These are phyloP conservation scores for Helicolenus hilgendorfi DNA, from an alignment of 2,797 vertebrate species.

Conservation along the genomic window DNA sequence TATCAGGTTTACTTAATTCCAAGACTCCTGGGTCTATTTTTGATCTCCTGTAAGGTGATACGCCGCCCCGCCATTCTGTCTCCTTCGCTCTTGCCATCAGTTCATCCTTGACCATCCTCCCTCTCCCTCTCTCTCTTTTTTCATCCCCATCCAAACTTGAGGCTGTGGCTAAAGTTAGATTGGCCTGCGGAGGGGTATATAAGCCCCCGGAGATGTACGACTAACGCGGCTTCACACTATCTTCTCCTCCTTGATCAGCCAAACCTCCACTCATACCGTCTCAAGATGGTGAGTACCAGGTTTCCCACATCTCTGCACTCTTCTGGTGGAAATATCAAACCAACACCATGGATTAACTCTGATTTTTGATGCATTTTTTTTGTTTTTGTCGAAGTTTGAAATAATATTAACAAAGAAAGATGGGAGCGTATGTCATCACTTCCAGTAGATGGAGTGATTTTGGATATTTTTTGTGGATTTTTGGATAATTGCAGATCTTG, in stretches of 20 bases:
- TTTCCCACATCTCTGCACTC: slow-evolving; percentile 48
- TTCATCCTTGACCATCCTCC: slow-evolving; percentile 65
- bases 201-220: slow-evolving; percentile 77
- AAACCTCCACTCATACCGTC: slow-evolving; percentile 85
- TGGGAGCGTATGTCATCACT: slow-evolving; percentile 2
- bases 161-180: slow-evolving; percentile 90
- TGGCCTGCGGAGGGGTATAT: slow-evolving; percentile 82
- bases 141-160: slow-evolving; percentile 90
- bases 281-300: slow-evolving; percentile 90
- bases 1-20: slow-evolving; percentile 91
- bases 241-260: slow-evolving; percentile 89
- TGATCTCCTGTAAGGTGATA: slow-evolving; percentile 89
- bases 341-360: slow-evolving; percentile 59
- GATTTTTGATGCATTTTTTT: not conserved
- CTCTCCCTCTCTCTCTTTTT: slow-evolving; percentile 66
- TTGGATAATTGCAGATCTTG: slow-evolving; percentile 22
- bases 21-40: slow-evolving; percentile 91
- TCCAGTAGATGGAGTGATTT: not conserved
- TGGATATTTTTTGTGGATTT: slow-evolving; percentile 13
- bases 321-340: slow-evolving; percentile 51
- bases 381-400: not conserved
- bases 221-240: slow-evolving; percentile 87
- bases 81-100: slow-evolving; percentile 77
- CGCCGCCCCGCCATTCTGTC: slow-evolving; percentile 71
- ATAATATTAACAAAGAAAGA: not conserved